A percentile compares a stretch with the other conserved stretches of the same genome.
Evolutionary conservation across 2,888 invertebrate genomes (phyloP).

Genomic region (Ephialtes manifestator): DNA sequence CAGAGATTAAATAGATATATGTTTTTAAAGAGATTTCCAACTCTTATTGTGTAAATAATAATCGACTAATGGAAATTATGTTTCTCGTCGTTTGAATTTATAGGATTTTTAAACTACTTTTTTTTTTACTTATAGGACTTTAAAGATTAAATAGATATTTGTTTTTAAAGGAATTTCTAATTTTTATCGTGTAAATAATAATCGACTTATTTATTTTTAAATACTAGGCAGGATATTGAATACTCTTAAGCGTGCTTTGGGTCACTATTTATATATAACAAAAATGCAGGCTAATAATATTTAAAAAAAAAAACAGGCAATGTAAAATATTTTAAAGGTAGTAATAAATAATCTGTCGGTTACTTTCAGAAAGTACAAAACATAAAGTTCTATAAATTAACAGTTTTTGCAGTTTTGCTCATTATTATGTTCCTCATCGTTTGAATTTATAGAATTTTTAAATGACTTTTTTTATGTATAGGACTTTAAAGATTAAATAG

Average conservation of each 20-base stretch:
- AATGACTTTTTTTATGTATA: neutral
- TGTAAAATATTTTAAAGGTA: neutral
- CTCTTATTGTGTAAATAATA: no score
- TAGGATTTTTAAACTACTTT: neutral
- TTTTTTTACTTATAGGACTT: no score
- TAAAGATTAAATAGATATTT: no score
- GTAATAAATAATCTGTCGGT: neutral
- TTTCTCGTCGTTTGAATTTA: neutral
- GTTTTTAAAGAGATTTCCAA: no score
- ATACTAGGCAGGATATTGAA: no score
- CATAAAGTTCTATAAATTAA: neutral
- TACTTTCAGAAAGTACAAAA: neutral
- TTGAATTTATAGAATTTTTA: neutral
- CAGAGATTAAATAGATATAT: no score
- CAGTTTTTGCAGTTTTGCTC: neutral
- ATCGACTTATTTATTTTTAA: no score
- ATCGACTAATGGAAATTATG: neutral
- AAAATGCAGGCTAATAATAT: neutral
- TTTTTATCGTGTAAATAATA: no score
- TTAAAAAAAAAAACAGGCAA: neutral
- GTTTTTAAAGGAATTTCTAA: no score
- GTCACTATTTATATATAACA: neutral
- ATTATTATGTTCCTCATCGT: neutral
- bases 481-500: neutral
- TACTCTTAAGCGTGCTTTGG: slow-evolving; percentile 7